Conservation (phyloP, 2,113 vertebrate genomes). For the Microcebus tavaratra region DNA sequence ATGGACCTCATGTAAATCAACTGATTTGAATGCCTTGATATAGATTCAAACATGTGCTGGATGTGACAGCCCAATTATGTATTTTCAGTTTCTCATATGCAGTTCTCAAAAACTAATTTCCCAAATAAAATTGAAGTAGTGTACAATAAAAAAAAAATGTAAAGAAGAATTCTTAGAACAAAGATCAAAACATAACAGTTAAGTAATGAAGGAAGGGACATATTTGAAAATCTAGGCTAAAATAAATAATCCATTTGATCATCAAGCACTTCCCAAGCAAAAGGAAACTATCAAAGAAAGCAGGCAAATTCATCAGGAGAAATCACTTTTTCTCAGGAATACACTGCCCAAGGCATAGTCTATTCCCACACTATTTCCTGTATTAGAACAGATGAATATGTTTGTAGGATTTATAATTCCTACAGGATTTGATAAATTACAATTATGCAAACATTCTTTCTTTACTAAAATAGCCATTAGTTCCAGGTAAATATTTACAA, state of each 20-base stretch:
- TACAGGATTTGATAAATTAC: neutral
- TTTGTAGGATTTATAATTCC: neutral
- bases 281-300: neutral
- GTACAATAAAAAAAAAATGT: neutral
- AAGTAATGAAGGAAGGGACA: neutral
- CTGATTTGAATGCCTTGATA: neutral
- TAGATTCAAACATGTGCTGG: neutral
- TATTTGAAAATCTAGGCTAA: neutral
- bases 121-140: constrained; percentile 10
- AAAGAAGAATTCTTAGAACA: neutral
- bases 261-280: neutral
- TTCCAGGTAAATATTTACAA: neutral
- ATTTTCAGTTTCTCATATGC: neutral
- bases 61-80: neutral
- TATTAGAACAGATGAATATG: neutral
- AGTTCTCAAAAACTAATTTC: constrained; percentile 5
- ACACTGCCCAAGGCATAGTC: neutral
- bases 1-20: neutral
- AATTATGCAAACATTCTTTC: neutral
- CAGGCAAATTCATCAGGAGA: neutral
- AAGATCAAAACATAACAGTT: neutral
- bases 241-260: neutral
- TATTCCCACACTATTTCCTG: neutral
- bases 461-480: constrained; percentile 35
- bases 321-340: neutral